Conservation (phyloP, 2,888 invertebrate species). For the Amaurobius ferox region DNA sequence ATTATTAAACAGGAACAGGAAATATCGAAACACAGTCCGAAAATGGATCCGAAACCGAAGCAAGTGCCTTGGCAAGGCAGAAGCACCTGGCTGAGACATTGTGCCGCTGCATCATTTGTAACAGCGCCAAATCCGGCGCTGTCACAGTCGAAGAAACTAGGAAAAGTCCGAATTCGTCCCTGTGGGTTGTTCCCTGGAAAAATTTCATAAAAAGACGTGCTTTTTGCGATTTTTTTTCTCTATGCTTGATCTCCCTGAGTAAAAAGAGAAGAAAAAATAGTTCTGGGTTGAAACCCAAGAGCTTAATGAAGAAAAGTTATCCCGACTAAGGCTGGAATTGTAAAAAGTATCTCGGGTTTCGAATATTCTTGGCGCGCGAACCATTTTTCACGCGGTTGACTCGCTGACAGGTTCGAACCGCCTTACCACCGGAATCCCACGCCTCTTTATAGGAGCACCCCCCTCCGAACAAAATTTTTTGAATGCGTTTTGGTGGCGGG, state of each 20-base stretch:
- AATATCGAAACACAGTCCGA: conserved; percentile 25
- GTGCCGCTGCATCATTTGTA: conserved; percentile 53
- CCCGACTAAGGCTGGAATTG: not conserved
- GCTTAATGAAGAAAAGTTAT: conserved; percentile 27
- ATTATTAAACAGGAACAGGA: conserved; percentile 54
- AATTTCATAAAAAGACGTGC: not conserved
- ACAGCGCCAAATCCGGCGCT: conserved; percentile 63
- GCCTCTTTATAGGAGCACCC: conserved; percentile 15
- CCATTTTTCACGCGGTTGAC: conserved; percentile 58
- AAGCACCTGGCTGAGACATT: conserved; percentile 31
- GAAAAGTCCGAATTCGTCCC: conserved; percentile 8
- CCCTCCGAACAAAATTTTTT: not conserved
- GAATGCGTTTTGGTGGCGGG: not conserved
- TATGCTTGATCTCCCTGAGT: not conserved
- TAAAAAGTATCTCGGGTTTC: conserved; percentile 1
- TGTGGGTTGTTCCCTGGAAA: not conserved
- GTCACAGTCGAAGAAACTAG: conserved; percentile 22
- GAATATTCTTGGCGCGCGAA: conserved; percentile 45
- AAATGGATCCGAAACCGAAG: conserved; percentile 7
- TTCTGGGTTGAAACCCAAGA: not conserved
- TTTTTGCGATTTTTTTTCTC: not conserved
- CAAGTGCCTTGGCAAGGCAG: not conserved
- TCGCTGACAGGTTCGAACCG: conserved; percentile 53
- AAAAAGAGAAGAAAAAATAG: not conserved
- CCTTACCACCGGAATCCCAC: conserved; percentile 63